Evolutionary conservation across 2,888 invertebrate genomes (phyloP), one percentile per base, ranked within the genome.

Genomic region (Andrena minutula): DNA sequence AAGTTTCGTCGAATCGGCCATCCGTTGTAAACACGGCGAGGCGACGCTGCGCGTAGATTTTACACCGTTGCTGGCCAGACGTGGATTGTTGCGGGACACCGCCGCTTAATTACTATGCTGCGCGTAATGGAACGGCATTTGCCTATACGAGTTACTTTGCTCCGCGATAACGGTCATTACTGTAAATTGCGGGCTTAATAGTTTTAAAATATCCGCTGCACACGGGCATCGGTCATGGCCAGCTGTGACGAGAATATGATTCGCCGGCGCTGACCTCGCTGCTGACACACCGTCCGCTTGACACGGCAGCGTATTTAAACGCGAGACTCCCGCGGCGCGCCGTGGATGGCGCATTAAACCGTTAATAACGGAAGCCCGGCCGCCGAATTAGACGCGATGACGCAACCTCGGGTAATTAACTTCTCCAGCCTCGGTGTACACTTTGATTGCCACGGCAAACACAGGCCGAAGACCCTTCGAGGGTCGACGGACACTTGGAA

Each of bases 81-180:
- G 79, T 76, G 84, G 88, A 89, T 88, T 83, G 88, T 84, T 88
- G 87, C 76, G 89, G 88, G 76, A 83, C 78, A 89, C 87, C 88
- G 75, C 85, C 79, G 86, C 88, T 89, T 88, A 87, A 88, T 88
- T 89, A 85, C 88, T 79, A 73, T 63, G 83, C 82, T 84, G 75
- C 79, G 73, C 72, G 77, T 84, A 87, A 83, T 85, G 83, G 83
- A 85, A 77, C 82, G 82, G 85, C 87, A 80, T 88, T 88, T 82
- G 76, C 82, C 80, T 69, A 35, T 82, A 74, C 81, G 83, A 85
- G 85, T 88, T 88, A 88, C 87, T 88, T 88, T 83, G 81, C 73
- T 69, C 49, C 76, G 61, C 79, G 79, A 80, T 79, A 85, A 71
- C 83, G 84, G 77, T 69, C 81, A 73, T 85, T 80, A 77, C 75